These are phyloP conservation scores for Acleris emargana DNA, from an alignment of 2,888 invertebrate genomes.

Conservation along the genomic window DNA sequence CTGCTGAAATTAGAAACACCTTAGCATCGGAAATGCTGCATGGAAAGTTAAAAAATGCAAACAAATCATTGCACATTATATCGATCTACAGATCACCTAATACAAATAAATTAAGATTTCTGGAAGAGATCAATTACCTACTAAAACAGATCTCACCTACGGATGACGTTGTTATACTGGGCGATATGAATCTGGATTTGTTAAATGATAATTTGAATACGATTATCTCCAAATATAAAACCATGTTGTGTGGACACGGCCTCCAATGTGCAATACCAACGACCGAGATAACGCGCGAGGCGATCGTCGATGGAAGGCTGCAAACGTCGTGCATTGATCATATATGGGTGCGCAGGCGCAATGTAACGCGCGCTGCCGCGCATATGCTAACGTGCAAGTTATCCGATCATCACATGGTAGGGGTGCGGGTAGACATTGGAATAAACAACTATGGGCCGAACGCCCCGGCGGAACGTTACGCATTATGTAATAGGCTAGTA, in stretches of 20 bases:
- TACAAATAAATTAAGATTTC: not conserved
- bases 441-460: too few relatives aligned
- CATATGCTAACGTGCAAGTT: not conserved
- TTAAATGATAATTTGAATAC: not conserved
- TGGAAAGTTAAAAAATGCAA: not conserved
- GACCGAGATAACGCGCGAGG: constrained; percentile 20
- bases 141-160: not conserved
- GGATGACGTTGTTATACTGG: not conserved
- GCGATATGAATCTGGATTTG: constrained; percentile 6
- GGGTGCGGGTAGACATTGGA: too few relatives aligned
- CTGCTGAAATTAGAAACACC: not conserved
- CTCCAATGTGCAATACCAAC: constrained; percentile 5
- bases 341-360: constrained; percentile 20
- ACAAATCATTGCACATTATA: not conserved
- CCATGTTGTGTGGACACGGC: constrained; percentile 12
- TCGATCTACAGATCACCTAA: constrained; percentile 2
- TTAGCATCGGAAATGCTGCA: constrained; percentile 4
- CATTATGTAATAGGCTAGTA: too few relatives aligned
- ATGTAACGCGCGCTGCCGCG: not conserved
- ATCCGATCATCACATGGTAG: not conserved
- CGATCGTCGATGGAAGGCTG: not conserved
- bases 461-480: too few relatives aligned
- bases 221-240: not conserved
- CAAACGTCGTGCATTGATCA: constrained; percentile 36
- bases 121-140: not conserved